Conservation (phyloP, 2,113 vertebrate genomes). For the Rafetus swinhoei region DNA sequence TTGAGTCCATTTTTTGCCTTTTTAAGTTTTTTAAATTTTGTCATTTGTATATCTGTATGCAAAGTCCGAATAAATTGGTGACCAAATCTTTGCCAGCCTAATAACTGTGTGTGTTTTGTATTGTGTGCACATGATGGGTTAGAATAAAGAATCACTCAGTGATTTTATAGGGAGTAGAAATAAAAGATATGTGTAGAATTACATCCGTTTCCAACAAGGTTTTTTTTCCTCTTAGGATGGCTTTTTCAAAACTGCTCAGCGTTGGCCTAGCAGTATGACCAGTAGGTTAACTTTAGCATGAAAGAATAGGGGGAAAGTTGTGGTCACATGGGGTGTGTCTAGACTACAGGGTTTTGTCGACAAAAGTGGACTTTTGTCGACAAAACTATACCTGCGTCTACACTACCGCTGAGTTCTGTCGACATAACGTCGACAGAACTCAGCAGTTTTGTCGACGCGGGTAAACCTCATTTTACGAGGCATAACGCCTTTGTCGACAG, state of each 20-base stretch:
- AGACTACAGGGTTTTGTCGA: too few relatives aligned
- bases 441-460: too few relatives aligned
- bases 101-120: neutral
- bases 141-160: neutral
- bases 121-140: neutral
- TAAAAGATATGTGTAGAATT: neutral
- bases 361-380: too few relatives aligned
- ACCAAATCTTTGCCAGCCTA: neutral
- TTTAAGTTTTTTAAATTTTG: neutral
- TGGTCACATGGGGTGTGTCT: too few relatives aligned
- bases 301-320: neutral
- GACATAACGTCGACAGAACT: too few relatives aligned
- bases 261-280: neutral
- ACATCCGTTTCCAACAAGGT: neutral
- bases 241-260: neutral
- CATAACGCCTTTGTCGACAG: too few relatives aligned
- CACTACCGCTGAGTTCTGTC: too few relatives aligned
- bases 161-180: neutral
- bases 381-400: too few relatives aligned
- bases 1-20: neutral
- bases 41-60: neutral
- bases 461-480: too few relatives aligned
- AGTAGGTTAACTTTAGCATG: neutral
- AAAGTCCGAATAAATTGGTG: constrained; percentile 42
- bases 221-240: neutral